A percentile compares a stretch with the other conserved stretches of the same genome.
phyloP scores from a whole-genome alignment of 2,888 invertebrate species.

The Mythimna impura region DNA sequence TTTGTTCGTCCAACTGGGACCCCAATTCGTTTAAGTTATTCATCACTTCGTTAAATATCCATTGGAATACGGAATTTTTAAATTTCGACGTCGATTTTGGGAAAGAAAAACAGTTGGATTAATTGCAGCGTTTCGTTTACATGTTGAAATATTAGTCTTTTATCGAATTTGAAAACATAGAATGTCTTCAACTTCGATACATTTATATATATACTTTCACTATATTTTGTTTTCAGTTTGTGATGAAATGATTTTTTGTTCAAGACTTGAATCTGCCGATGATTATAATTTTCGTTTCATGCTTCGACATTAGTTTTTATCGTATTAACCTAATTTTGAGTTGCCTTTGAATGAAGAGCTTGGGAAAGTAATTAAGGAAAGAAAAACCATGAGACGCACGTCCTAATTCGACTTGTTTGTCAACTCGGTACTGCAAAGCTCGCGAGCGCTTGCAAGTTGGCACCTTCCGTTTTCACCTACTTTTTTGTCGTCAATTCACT shows the following conservation, averaged over 20 bases:
- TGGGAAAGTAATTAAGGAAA: too few species aligned
- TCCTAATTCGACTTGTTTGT: too few species aligned
- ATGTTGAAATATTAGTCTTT: constrained; percentile 3
- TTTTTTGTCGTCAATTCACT: too few species aligned
- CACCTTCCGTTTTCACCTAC: too few species aligned
- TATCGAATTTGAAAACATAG: not conserved
- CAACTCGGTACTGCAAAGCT: too few species aligned
- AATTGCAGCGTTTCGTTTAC: constrained; percentile 21
- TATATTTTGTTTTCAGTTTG: not conserved
- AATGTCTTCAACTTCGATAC: too few species aligned
- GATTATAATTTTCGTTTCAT: not conserved
- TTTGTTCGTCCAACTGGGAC: constrained; percentile 36
- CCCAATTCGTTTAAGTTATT: constrained; percentile 47
- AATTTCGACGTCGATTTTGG: constrained; percentile 18
- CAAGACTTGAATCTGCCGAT: not conserved
- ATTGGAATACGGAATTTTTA: constrained; percentile 39
- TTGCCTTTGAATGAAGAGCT: too few species aligned
- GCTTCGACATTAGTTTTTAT: not conserved
- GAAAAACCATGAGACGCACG: not conserved
- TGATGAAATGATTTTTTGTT: too few species aligned
- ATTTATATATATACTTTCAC: not conserved
- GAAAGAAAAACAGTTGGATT: constrained; percentile 31
- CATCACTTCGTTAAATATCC: constrained; percentile 53
- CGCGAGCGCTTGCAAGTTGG: too few species aligned
- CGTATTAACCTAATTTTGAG: not conserved